Conservation (phyloP, 2,888 invertebrate species). For the Clistopyga incitator region DNA sequence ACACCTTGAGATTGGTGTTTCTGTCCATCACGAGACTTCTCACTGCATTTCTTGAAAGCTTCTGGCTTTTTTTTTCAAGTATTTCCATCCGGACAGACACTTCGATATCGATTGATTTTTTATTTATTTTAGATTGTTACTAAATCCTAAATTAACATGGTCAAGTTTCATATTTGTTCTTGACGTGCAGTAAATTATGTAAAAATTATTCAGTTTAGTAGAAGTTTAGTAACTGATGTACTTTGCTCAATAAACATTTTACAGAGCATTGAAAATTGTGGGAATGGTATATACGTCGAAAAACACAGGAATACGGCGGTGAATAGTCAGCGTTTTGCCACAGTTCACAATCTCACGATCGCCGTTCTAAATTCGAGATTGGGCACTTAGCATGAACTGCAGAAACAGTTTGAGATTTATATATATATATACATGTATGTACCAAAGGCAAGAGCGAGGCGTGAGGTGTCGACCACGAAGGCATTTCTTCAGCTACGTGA, state of each 20-base stretch:
- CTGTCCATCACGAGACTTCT: not conserved
- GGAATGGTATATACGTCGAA: slow-evolving; percentile 43
- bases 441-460: slow-evolving; percentile 32
- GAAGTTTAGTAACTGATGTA: not conserved
- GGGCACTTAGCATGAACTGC: slow-evolving; percentile 72
- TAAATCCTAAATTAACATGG: too few relatives aligned
- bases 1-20: slow-evolving; percentile 1
- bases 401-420: slow-evolving; percentile 51
- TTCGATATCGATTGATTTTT: not conserved
- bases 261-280: slow-evolving; percentile 23
- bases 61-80: not conserved
- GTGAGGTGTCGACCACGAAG: slow-evolving; percentile 63
- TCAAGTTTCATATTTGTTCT: too few relatives aligned
- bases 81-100: not conserved
- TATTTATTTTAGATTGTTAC: too few relatives aligned
- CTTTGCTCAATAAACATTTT: not conserved
- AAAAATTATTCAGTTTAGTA: not conserved
- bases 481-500: slow-evolving; percentile 64
- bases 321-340: slow-evolving; percentile 70
- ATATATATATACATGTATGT: slow-evolving; percentile 21
- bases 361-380: slow-evolving; percentile 76
- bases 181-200: not conserved
- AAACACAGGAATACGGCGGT: slow-evolving; percentile 56
- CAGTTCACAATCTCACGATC: slow-evolving; percentile 67
- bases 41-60: not conserved